Evolutionary conservation across 1,140 invertebrate genomes (phyloP).

Genomic region (Phocides pigmalion): DNA sequence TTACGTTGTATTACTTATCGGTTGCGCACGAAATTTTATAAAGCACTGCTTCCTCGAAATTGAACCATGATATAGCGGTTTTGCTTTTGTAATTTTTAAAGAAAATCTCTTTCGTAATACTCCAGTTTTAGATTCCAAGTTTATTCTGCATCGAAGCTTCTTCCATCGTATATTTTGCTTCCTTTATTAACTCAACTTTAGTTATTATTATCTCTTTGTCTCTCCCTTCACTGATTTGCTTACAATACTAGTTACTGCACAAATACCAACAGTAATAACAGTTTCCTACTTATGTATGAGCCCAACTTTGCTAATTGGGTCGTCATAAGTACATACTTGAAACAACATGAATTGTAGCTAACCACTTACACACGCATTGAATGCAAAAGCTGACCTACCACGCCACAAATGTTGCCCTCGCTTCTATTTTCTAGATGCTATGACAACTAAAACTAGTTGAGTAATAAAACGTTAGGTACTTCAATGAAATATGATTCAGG

Average conservation of each 20-base stretch:
- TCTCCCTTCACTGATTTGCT: too few relatives aligned
- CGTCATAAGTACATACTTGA: constrained; percentile 19
- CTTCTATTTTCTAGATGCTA: constrained; percentile 29
- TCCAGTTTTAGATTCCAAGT: too few relatives aligned
- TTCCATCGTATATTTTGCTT: too few relatives aligned
- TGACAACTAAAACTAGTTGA: constrained; percentile 4
- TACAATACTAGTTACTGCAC: too few relatives aligned
- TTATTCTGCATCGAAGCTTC: too few relatives aligned
- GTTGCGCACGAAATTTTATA: constrained; percentile 30
- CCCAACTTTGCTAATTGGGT: constrained; percentile 4
- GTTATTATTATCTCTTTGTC: too few relatives aligned
- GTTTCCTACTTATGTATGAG: too few relatives aligned
- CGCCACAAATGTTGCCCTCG: constrained; percentile 21
- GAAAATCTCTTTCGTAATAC: background rate
- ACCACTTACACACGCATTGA: constrained; percentile 7
- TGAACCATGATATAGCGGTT: constrained; percentile 32
- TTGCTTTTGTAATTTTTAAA: background rate
- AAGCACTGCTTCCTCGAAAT: constrained; percentile 17
- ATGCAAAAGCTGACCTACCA: constrained; percentile 15
- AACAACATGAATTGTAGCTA: constrained; percentile 14
- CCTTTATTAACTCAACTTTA: too few relatives aligned
- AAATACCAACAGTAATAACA: too few relatives aligned
- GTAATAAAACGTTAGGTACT: constrained; percentile 17
- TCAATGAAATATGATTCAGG: constrained; percentile 17
- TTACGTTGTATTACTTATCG: constrained; percentile 46